These are phyloP conservation scores for Stegostoma tigrinum DNA, from an alignment of 2,113 vertebrate genomes.

Conservation along the genomic window DNA sequence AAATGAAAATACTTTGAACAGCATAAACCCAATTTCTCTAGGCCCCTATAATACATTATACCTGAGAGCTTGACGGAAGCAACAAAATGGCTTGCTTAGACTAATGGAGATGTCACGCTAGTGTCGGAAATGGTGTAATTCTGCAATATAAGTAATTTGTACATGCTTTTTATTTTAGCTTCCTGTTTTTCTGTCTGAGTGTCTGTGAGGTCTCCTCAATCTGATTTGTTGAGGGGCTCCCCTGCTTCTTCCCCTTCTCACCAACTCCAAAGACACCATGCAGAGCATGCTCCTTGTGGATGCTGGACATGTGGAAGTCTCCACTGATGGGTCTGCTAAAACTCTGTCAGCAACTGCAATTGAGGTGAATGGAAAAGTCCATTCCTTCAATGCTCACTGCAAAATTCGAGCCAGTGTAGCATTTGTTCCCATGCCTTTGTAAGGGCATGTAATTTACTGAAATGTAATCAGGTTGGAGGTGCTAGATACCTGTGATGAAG, in stretches of 20 bases:
- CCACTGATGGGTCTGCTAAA: neutral
- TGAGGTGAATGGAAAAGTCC: neutral
- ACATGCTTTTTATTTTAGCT: too few species aligned
- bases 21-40: neutral
- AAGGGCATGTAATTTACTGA: neutral
- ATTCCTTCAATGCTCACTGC: neutral
- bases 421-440: neutral
- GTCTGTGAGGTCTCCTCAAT: too few species aligned
- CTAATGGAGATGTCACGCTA: neutral
- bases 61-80: neutral
- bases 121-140: neutral
- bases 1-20: neutral
- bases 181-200: too few species aligned
- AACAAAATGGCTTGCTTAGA: neutral
- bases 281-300: neutral
- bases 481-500: neutral
- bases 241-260: too few species aligned
- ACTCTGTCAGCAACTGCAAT: neutral
- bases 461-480: neutral
- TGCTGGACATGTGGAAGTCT: neutral
- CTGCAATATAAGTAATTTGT: neutral
- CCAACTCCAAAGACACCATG: too few species aligned
- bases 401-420: neutral
- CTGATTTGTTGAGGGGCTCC: too few species aligned
- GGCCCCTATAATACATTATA: neutral